These are phyloP conservation scores for Drosophila biarmipes DNA, from an alignment of 1,140 invertebrate species.

Conservation along the genomic window DNA sequence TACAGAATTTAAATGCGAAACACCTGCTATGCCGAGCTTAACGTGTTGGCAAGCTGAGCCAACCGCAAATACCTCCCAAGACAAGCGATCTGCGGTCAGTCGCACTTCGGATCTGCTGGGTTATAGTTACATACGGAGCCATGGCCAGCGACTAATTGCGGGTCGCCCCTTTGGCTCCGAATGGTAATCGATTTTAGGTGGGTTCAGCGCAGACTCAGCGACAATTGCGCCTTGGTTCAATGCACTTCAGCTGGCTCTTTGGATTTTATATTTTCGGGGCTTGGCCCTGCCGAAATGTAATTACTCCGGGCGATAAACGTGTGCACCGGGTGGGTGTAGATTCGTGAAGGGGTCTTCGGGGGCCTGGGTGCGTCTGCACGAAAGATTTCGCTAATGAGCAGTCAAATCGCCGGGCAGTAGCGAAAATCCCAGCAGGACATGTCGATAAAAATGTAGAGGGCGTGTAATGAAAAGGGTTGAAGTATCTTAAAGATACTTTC, in stretches of 20 bases:
- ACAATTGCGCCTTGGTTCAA: conserved; percentile 58
- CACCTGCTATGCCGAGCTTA: conserved; percentile 1
- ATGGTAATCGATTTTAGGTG: conserved; percentile 52
- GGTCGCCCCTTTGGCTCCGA: conserved; percentile 1
- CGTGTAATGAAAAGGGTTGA: neutral
- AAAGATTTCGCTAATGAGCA: conserved; percentile 67
- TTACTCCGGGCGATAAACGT: conserved; percentile 51
- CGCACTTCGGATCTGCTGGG: neutral
- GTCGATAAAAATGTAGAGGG: neutral
- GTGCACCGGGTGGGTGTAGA: conserved; percentile 24
- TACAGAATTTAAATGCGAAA: neutral
- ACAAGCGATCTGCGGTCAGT: conserved; percentile 36
- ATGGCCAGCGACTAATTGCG: conserved; percentile 19
- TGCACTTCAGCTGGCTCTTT: conserved; percentile 49
- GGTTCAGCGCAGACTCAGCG: conserved; percentile 15
- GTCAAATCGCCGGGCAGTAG: conserved; percentile 8
- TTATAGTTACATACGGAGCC: neutral
- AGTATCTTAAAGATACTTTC: neutral
- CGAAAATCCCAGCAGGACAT: conserved; percentile 9
- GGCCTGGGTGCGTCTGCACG: conserved; percentile 64
- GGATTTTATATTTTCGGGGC: conserved; percentile 30
- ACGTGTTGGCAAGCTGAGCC: conserved; percentile 6
- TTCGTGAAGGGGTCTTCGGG: neutral
- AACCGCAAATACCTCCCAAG: conserved; percentile 19
- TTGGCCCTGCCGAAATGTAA: conserved; percentile 71